Base-by-base conservation (phyloP, 2,113 vertebrate genomes). In the Azemiops feae region DNA sequence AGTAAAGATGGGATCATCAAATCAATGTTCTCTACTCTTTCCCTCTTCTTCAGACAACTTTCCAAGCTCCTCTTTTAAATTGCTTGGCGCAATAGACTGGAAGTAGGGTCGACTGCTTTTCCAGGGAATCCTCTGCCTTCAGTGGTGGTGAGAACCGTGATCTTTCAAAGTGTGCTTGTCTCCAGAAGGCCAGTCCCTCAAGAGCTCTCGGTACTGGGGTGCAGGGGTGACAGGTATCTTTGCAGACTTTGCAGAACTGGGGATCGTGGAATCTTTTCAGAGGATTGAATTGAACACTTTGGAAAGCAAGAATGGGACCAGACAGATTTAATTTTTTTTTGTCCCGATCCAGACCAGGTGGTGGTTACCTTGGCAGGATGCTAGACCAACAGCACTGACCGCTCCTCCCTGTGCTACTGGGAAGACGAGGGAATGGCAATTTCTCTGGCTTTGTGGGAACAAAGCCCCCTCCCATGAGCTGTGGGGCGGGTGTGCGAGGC, bases 401-500 rank as follows among this genome's bases (percentile, higher is more conserved):
- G 8, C 22, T 39, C 18, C 34, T 20, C 20, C 87, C 30, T 18
- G 39, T 53, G 14, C 6, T 1, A 0, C 87, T 10, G 4, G 14
- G 4, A 16, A 5, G 14, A 27, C 1, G 25, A 1, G 50, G 39
- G 39, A 85, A 2, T 4, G 0, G 54, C 23, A 25, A 55, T 39
- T 89, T 25, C 47, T 47, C 47, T 4, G 14, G 55, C 55, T 69
- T 14, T 3, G 16, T 50, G 64, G 91, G 69, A 92, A 87, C 22
- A 30, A 93, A 95, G 94, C 87, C 93, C 93, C 87, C 93, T 94
- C 81, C 95, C 60, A 8, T 7, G 93, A 93, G 93, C 52, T 93
- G 81, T 94, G 93, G 91, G 69, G 93, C 47, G 34, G 9, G 1
- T 87, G 85, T 93, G 89, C 94, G 55, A 91, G 92, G 64, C 92